Evolutionary conservation across 2,888 invertebrate genomes (phyloP), one percentile per base, ranked within the genome.

Genomic region (Plagodis pulveraria): DNA sequence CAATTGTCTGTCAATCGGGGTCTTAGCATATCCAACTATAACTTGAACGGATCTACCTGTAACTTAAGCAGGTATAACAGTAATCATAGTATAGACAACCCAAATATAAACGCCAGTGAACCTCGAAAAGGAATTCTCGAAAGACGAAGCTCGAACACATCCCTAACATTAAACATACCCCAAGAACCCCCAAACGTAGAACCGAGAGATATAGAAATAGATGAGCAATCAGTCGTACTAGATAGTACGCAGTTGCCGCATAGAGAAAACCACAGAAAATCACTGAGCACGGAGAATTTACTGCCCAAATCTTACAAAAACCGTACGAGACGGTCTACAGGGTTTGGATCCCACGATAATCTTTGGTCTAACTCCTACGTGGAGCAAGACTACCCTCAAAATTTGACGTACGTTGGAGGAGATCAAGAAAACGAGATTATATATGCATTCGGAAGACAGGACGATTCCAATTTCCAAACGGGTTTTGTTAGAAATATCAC

Each of bases 131-230:
- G 96, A 10, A 91, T 96, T 50, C 80, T 96, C 49, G 96, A 96
- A 75, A 93, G 97, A 65, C 93, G 97, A 36, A 97, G 97, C 45
- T 97, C 97, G 0, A 97, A 96, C 76, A 97, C 97, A 0, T 97
- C 97, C 50, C 86, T 97, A 7, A 97, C 97, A 0, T 93, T 97
- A 0, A 93, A 93, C 59, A 87, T 93, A 42, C 85, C 87, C 0
- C 84, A 87, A 48, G 92, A 93, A 12, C 42, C 42, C 12, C 12
- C 9, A 11, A 12, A 42, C 5, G 12, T 6, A 12, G 12, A 42
- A 53, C 93, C 92, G 0, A 81, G 92, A 65, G 91, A 91, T 42
- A 69, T 93, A 6, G 93, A 93, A 63, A 89, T 93, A 1, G 93
- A 93, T 40, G 93, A 91, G 54, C 59, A 38, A n/a, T 22, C 22